phyloP scores from a whole-genome alignment of 2,113 vertebrate genomes.

The Manacus vitellinus region DNA sequence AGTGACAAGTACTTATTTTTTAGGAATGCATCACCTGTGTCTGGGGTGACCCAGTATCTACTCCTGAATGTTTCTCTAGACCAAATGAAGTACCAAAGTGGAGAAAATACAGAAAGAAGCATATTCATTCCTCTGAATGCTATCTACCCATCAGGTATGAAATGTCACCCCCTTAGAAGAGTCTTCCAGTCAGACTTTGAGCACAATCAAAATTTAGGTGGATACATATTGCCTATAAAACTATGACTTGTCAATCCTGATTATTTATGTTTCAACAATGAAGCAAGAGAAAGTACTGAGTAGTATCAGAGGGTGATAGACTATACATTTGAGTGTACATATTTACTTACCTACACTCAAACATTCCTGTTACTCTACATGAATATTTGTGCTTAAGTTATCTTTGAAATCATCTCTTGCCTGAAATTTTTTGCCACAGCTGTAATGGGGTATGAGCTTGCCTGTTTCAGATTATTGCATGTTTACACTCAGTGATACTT shows the following conservation, averaged over 20 bases:
- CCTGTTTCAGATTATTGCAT: background rate
- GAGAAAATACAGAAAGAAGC: background rate
- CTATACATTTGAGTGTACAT: background rate
- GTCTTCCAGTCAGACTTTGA: background rate
- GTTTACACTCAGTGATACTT: background rate
- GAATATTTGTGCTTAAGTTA: conserved; percentile 22
- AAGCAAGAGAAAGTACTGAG: background rate
- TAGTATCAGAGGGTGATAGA: background rate
- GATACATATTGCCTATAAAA: background rate
- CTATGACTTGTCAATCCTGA: background rate
- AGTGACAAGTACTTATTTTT: background rate
- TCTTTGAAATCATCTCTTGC: background rate
- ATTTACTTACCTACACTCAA: conserved; percentile 7
- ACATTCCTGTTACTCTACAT: background rate
- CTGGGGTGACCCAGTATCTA: background rate
- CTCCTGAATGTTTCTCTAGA: background rate
- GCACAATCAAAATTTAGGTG: background rate
- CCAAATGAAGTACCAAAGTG: background rate
- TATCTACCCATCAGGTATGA: background rate
- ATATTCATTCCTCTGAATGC: background rate
- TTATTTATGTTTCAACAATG: background rate
- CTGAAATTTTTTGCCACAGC: background rate
- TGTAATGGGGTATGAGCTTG: background rate
- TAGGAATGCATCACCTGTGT: fast-evolving
- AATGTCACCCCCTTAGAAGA: background rate